Evolutionary conservation across 2,888 invertebrate species (phyloP), one percentile per base, ranked within the genome.

Genomic region (Sarcophaga subvicina): DNA sequence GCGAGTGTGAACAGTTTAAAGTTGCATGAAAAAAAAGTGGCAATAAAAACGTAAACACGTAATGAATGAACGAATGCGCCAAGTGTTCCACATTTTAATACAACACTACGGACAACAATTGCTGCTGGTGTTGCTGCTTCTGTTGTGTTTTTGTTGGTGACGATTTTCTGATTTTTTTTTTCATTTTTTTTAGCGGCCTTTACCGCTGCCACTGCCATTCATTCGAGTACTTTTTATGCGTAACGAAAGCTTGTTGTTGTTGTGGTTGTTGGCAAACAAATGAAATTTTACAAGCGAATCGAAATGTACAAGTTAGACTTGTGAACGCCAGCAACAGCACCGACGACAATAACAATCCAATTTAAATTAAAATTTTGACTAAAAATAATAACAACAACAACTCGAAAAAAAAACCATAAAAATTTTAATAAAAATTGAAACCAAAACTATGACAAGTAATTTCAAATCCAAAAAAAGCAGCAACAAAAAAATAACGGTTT

Each of bases 1-100:
- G 82, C 80, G 81, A 83, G 86, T 87, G 86, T 87, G 86, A 87
- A 87, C 86, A 86, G 83, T 83, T 87, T 87, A 78, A 87, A 87
- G 49, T 78, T 63, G 70, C 80, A 87, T 37, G 37, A 37, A 10
- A 37, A 37, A 37, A 37, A 37, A 37, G 37, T 37, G 37, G 78
- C 83, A 81, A 87, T 83, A 87, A 83, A 87, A 87, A 87, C 83
- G 80, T 83, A 87, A 83, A 87, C 83, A 87, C 83, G 80, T 87
- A 83, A 79, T 86, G 83, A 83, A 37, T 37, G 37, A 37, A 37
- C 37, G 37, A 37, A 86, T 86, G 79, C 77, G 80, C 80, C 86
- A 86, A 83, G 72, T 83, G 83, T 86, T 86, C 86, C 86, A 86
- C 86, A 87, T 87, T 87, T 83, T 66, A 86, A 80, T 86, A 70